Evolutionary conservation across 2,888 invertebrate species (phyloP), one percentile per base, ranked within the genome.

Genomic region (Sinelater perroti): DNA sequence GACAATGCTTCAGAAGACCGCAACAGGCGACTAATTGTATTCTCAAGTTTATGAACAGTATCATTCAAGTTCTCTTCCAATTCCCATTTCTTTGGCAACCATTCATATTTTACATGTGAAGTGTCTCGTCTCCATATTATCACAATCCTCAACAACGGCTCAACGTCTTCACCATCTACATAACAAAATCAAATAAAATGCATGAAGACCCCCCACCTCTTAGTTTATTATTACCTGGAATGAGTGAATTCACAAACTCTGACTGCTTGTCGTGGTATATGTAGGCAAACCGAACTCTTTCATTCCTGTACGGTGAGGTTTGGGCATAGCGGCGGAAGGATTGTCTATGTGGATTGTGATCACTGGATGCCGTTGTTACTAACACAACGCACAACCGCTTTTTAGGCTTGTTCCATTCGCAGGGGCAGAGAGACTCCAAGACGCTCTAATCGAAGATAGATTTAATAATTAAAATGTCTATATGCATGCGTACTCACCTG

Each of bases 41-140:
- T 84, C 46, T 91, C 89, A 21, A 95, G 78, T 52, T 87, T 87
- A 42, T 85, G 82, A 66, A 88, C 86, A 0, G 91, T 92, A 60
- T 87, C 85, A 73, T 93, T 88, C 66, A 89, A 81, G 51, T 67
- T 78, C 67, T 74, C 75, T 24, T 85, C 82, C 14, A 77, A 77
- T 44, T 85, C 83, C 87, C 89, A 89, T 28, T 87, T 87, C 49
- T 84, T 84, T 64, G 87, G 84, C 47, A 94, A 78, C 95, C 96
- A 97, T 76, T 95, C 95, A 76, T 94, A 97, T 70, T 93, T 93
- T 7, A 97, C 80, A 66, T 90, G 89, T n/a, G 87, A 86, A 6
- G 88, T 85, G 72, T 95, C 95, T 30, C 90, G 85, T 1, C 96
- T 85, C 95, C 96, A 97, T 62, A 96, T 85, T 36, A 96, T 88